Base-by-base conservation (phyloP, 2,113 vertebrate species). In the Hydropotes inermis region DNA sequence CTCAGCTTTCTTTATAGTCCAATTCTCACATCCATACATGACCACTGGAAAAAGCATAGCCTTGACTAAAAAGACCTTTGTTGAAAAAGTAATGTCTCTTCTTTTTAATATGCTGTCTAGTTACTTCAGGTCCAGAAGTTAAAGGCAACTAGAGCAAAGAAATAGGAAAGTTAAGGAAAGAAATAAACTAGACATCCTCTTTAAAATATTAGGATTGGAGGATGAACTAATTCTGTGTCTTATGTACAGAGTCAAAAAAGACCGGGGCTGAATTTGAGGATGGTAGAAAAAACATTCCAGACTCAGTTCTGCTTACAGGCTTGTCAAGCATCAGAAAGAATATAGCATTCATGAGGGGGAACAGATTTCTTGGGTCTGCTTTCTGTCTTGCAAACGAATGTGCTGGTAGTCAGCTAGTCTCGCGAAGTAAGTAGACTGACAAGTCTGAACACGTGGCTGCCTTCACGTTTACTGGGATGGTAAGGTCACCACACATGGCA, bases 121-220 rank as follows among this genome's bases (percentile, higher is more conserved):
- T 67, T 67, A 67, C 16, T 67, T 60, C 11, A 83, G 15, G 4
- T 21, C 28, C 30, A 96, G 64, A 91, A 82, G 82, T 67, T 36
- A 97, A 87, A 91, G 17, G 25, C 61, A 92, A 85, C 43, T 12
- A 70, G 79, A 87, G 28, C 3, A 84, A 87, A 70, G 7, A 90
- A 89, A 78, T 30, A 67, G 1, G 7, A 52, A 86, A 39, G 7
- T 64, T 61, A 90, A 82, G 12, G 10, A n/a, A 82, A 89, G 17
- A 81, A 57, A 58, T 16, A 87, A 43, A 70, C 14, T 43, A 36
- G 55, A 7, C 2, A 78, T 19, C 11, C 95, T 93, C 27, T 39
- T 50, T 83, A 30, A 88, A 79, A 43, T 23, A 70, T 55, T 83
- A 47, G 6, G 50, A 61, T 28, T 67, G 17, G 47, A 93, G 12